A percentile compares a stretch with the other conserved stretches of the same genome.
Evolutionary conservation across 2,113 vertebrate genomes (phyloP).

Genomic region (Hippocampus zosterae): DNA sequence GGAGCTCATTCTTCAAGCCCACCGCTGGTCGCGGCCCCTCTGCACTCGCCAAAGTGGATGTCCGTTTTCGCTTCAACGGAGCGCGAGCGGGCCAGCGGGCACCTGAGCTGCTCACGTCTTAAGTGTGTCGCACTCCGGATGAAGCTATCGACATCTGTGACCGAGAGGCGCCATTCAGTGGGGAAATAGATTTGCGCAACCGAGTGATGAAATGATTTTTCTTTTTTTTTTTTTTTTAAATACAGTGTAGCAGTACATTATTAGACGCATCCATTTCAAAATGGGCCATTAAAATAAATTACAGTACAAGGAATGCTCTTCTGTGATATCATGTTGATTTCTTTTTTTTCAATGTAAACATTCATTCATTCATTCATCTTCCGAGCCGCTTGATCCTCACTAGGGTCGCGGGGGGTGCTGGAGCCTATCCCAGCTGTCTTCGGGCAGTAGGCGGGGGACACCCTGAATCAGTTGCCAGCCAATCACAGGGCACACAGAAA

Average conservation of each 20-base stretch:
- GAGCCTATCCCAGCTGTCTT: no score
- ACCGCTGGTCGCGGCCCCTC: not conserved
- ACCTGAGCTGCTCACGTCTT: conserved; percentile 6
- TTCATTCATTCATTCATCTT: no score
- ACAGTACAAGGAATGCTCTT: no score
- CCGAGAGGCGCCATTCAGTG: not conserved
- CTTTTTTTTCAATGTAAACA: no score
- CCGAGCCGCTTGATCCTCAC: no score
- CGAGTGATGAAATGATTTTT: not conserved
- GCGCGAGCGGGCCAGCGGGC: conserved; percentile 15
- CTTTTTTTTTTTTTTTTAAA: no score
- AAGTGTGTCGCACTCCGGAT: not conserved
- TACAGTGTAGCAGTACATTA: no score
- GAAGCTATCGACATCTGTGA: conserved; percentile 11
- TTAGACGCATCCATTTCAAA: not conserved
- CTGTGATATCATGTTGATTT: no score
- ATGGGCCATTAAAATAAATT: not conserved
- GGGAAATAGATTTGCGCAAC: not conserved
- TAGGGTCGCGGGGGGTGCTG: no score
- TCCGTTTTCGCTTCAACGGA: conserved; percentile 30
- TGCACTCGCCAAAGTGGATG: conserved; percentile 17
- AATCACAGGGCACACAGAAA: no score
- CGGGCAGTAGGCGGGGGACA: no score
- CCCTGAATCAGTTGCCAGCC: no score
- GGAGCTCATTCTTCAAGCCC: not conserved